A percentile compares a stretch with the other conserved stretches of the same genome.
Evolutionary conservation across 2,888 invertebrate genomes (phyloP).

Genomic region (Amblyteles armatorius): DNA sequence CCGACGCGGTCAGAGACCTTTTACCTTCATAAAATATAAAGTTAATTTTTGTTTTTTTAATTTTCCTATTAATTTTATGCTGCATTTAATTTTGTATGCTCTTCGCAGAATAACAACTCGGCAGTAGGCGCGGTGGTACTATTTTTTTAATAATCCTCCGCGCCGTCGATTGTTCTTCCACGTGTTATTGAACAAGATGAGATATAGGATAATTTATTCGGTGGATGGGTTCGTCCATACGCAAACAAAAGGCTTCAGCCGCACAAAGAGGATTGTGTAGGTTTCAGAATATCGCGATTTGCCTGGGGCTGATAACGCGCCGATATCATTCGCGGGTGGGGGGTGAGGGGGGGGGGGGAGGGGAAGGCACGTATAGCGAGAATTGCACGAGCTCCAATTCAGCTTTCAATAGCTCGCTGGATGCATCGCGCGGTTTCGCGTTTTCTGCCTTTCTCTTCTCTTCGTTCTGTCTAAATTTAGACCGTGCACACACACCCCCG

Average conservation of each 20-base stretch:
- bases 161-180: not conserved
- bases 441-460: slow-evolving; percentile 38
- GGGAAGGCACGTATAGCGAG: slow-evolving; percentile 37
- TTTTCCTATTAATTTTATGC: not conserved
- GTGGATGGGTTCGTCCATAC: slow-evolving; percentile 29
- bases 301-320: slow-evolving; percentile 72
- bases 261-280: slow-evolving; percentile 2
- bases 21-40: not conserved
- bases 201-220: slow-evolving; percentile 56
- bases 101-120: not conserved
- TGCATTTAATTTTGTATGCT: not conserved
- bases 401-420: slow-evolving; percentile 26
- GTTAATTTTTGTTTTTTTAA: not conserved
- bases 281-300: slow-evolving; percentile 57
- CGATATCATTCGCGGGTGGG: slow-evolving; percentile 70
- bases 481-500: not conserved
- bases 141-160: not conserved
- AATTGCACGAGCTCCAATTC: slow-evolving; percentile 18
- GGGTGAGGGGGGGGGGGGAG: too few relatives aligned
- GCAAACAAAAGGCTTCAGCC: slow-evolving; percentile 59
- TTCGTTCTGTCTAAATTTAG: not conserved
- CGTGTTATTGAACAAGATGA: slow-evolving; percentile 1
- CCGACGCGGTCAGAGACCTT: not conserved
- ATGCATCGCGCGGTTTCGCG: slow-evolving; percentile 23
- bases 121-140: not conserved